Conservation (phyloP, 2,113 vertebrate species). For the Sceloporus tristichus region DNA sequence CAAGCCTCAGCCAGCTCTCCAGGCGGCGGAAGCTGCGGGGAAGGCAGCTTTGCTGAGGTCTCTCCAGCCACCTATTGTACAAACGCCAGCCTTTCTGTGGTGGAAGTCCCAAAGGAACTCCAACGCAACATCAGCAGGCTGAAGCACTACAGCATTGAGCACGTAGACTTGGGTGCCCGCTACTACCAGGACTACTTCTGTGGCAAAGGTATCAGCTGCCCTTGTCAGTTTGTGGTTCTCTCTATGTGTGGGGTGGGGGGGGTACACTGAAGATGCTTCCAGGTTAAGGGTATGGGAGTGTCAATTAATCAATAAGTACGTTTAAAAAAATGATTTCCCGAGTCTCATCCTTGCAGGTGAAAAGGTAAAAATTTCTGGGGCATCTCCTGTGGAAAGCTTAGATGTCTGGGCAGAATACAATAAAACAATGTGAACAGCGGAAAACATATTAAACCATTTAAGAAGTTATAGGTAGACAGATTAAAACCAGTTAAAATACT, state of each 20-base stretch:
- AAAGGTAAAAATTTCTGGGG: not conserved
- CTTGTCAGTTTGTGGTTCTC: no score
- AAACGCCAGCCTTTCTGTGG: conserved; percentile 89
- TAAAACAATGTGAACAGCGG: no score
- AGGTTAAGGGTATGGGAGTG: not conserved
- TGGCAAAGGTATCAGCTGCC: conserved; percentile 74
- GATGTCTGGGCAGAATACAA: no score
- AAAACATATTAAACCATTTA: no score
- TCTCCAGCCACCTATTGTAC: conserved; percentile 76
- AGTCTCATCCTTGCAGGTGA: not conserved
- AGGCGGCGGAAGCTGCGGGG: conserved; percentile 19
- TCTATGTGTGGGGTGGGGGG: not conserved
- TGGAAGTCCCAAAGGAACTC: conserved; percentile 86
- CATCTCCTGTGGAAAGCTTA: not conserved
- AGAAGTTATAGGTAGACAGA: no score
- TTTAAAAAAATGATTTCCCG: no score
- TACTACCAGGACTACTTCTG: conserved; percentile 93
- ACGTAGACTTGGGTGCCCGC: conserved; percentile 90
- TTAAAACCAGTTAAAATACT: no score
- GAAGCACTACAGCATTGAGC: conserved; percentile 89
- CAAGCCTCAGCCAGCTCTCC: conserved; percentile 76
- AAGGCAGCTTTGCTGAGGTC: not conserved
- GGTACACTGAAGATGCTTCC: not conserved
- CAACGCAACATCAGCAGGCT: conserved; percentile 81
- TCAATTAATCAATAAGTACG: not conserved